phyloP scores from a whole-genome alignment of 1,140 invertebrate species.

The Bombus sylvicola region DNA sequence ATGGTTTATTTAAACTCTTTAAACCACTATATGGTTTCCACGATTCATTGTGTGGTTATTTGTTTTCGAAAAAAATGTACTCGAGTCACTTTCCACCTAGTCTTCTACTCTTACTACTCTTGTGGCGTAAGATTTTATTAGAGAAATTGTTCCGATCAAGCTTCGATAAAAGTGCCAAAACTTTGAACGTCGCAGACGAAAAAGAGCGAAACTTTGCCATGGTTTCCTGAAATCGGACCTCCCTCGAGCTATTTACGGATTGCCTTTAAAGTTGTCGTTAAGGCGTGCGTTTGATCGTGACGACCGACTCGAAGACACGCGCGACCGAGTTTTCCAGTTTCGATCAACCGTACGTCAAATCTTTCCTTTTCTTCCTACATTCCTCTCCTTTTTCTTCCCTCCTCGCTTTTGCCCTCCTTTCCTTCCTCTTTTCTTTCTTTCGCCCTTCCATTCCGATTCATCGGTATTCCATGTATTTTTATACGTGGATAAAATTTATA shows the following conservation, averaged over 20 bases:
- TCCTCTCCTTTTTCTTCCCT: too few species aligned
- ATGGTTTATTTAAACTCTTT: too few species aligned
- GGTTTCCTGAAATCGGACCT: slow-evolving; percentile 2
- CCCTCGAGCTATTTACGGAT: slow-evolving; percentile 33
- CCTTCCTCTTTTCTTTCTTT: too few species aligned
- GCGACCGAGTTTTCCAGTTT: slow-evolving; percentile 10
- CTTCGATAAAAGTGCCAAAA: slow-evolving; percentile 4
- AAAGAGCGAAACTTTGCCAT: slow-evolving; percentile 29
- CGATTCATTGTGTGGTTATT: neutral
- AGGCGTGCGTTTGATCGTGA: slow-evolving; percentile 27
- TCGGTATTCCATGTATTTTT: too few species aligned
- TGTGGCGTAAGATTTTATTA: neutral
- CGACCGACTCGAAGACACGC: neutral
- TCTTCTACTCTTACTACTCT: neutral
- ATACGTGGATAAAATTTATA: too few species aligned
- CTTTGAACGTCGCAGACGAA: neutral
- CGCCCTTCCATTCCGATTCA: too few species aligned
- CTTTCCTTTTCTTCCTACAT: too few species aligned
- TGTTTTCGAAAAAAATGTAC: neutral
- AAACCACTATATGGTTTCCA: too few species aligned
- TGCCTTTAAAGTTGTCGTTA: slow-evolving; percentile 15
- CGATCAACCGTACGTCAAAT: too few species aligned
- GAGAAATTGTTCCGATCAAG: neutral
- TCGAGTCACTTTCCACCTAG: fast-evolving
- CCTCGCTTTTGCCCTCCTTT: too few species aligned